phyloP scores from a whole-genome alignment of 35 echinoderm and acorn worm genomes.

The Antedon bifida region DNA sequence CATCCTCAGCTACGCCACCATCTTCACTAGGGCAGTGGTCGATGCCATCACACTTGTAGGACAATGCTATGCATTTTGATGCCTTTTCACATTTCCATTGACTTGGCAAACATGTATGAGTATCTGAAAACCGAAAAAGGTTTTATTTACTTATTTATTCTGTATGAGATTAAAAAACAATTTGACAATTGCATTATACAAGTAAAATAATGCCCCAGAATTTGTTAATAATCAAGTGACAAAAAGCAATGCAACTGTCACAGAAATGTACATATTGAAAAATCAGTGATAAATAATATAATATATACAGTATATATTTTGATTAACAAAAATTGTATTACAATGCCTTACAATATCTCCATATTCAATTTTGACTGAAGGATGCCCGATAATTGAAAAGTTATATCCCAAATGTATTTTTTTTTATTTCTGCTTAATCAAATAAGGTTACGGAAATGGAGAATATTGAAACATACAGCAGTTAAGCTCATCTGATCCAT shows the following conservation, averaged over 20 bases:
- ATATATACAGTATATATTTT: too few relatives aligned
- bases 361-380: too few relatives aligned
- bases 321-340: too few relatives aligned
- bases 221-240: too few relatives aligned
- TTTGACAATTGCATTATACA: background rate
- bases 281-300: too few relatives aligned
- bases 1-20: background rate
- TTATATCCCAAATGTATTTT: too few relatives aligned
- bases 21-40: background rate
- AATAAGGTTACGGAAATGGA: background rate
- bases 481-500: constrained; percentile 69
- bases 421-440: too few relatives aligned
- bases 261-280: too few relatives aligned
- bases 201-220: too few relatives aligned
- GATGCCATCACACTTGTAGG: background rate
- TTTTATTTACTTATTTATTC: background rate
- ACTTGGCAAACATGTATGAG: constrained; percentile 41
- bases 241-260: too few relatives aligned
- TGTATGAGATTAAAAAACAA: background rate
- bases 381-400: too few relatives aligned
- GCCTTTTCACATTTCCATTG: constrained; percentile 39
- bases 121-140: constrained; percentile 9
- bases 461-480: constrained; percentile 40
- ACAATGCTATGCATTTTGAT: background rate
- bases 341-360: too few relatives aligned